These are phyloP conservation scores for Spongilla lacustris DNA, from an alignment of 37 sponge, comb jelly and placozoan species.

Conservation along the genomic window DNA sequence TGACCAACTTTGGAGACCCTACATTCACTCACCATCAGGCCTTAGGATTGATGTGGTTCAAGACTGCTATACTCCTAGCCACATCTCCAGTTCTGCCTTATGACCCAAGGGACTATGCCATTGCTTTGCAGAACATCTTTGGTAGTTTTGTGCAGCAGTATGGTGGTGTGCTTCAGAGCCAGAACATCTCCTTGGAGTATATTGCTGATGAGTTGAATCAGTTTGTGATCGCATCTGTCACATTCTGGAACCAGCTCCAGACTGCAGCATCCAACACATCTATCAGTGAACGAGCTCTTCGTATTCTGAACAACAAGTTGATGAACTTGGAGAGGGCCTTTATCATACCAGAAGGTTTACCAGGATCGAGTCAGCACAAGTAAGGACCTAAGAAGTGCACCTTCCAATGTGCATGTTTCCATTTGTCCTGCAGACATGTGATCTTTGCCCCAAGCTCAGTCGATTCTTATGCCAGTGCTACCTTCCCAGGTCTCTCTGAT, in stretches of 20 bases:
- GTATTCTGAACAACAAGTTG: conserved; percentile 85
- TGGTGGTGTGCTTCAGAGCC: conserved; percentile 2
- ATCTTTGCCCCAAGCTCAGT: conserved; percentile 87
- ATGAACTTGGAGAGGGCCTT: conserved; percentile 89
- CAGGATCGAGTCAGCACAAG: conserved; percentile 81
- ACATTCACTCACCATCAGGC: conserved; percentile 63
- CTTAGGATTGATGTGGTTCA: conserved; percentile 56
- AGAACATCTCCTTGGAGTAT: conserved; percentile 24
- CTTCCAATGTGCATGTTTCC: too few relatives aligned
- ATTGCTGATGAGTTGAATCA: too few relatives aligned
- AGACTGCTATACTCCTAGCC: conserved; percentile 37
- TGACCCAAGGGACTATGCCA: conserved; percentile 45
- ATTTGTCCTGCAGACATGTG: conserved; percentile 71
- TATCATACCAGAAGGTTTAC: conserved; percentile 84
- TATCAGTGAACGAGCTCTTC: conserved; percentile 1
- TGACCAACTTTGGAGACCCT: conserved; percentile 50
- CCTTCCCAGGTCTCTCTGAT: conserved; percentile 86
- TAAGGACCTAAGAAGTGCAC: background rate
- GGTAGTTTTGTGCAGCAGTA: conserved; percentile 11
- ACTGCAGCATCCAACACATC: too few relatives aligned
- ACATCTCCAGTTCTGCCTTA: conserved; percentile 66
- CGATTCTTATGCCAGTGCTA: conserved; percentile 77
- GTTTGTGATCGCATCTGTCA: too few relatives aligned
- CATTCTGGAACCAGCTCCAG: too few relatives aligned
- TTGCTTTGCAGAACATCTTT: conserved; percentile 19